These are phyloP conservation scores for Tetropium fuscum DNA, from an alignment of 2,888 invertebrate genomes.

Conservation along the genomic window DNA sequence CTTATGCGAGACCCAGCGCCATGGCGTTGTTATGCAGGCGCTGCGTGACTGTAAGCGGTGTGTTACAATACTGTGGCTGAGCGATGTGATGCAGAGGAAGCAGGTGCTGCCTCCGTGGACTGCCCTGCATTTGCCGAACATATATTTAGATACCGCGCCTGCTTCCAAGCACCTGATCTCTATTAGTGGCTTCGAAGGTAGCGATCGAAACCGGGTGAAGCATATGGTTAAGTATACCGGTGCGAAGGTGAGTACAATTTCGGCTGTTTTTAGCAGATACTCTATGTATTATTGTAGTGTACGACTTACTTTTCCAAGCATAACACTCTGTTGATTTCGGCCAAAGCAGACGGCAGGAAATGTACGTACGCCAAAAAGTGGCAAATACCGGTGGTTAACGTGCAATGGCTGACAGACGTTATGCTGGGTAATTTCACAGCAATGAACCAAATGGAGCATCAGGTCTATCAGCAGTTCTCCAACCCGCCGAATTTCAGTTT, in stretches of 20 bases:
- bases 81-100: slow-evolving; percentile 88
- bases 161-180: slow-evolving; percentile 83
- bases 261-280: no score
- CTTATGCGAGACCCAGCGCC: slow-evolving; percentile 90
- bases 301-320: slow-evolving; percentile 84
- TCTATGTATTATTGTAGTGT: slow-evolving; percentile 65
- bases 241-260: slow-evolving; percentile 79
- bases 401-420: slow-evolving; percentile 93
- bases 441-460: slow-evolving; percentile 82
- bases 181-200: slow-evolving; percentile 90
- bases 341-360: slow-evolving; percentile 89
- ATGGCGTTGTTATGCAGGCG: slow-evolving; percentile 90
- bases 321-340: slow-evolving; percentile 82
- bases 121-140: slow-evolving; percentile 89
- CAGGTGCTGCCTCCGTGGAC: slow-evolving; percentile 94
- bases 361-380: slow-evolving; percentile 92
- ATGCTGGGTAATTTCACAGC: slow-evolving; percentile 89
- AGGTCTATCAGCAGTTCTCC: slow-evolving; percentile 90
- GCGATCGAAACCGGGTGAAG: slow-evolving; percentile 84
- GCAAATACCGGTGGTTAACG: slow-evolving; percentile 92
- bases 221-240: slow-evolving; percentile 89
- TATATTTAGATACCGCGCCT: slow-evolving; percentile 75
- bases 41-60: slow-evolving; percentile 76
- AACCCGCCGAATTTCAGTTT: slow-evolving; percentile 81
- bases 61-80: slow-evolving; percentile 90